Evolutionary conservation across 2,797 vertebrate genomes (phyloP), one percentile per base, ranked within the genome.

Genomic region (Sternarchorhynchus goeldii): DNA sequence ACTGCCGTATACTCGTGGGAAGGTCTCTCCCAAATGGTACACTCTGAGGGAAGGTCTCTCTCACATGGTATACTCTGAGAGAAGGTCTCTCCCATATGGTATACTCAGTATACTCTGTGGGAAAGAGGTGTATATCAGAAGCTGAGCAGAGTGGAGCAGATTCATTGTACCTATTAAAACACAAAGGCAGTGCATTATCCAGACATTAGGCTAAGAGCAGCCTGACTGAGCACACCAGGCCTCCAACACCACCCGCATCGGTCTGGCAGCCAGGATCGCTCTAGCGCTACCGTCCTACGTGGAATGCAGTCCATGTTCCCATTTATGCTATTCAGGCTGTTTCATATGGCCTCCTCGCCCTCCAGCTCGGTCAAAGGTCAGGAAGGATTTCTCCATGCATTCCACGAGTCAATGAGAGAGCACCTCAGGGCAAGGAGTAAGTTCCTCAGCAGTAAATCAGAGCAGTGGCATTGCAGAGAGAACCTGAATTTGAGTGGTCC

Each of bases 271-370:
- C 60, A 21, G 57, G 50, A 68, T 81, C 73, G 78, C 80, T 85
- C 74, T 36, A 64, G 41, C 69, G 67, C 60, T 74, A 62, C 57
- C 84, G 82, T 85, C 85, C 83, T 64, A 65, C 6, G 5, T 62
- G 83, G 85, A 84, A 86, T 84, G 83, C 58, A 31, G 77, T 50
- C 58, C 73, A 77, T 29, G n/a, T 12, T 45, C 34, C 78, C 25
- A 73, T 81, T 83, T 81, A 81, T 62, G 81, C 57, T 80, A 76
- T 41, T 68, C n/a, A 32, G 3, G 69, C 76, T 81, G 73, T 79
- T 78, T 79, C 45, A 56, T 39, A 12, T 56, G 81, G 58, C 77
- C 81, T 77, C 64, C 12, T 83, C 60, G 73, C 77, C 81, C 68
- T 74, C 12, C 18, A 4, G 16, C 29, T 17, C 6, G 79, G 50